These are phyloP conservation scores for Caenorhabditis sp. DNA, from an alignment of 2,888 invertebrate genomes.

Conservation along the genomic window DNA sequence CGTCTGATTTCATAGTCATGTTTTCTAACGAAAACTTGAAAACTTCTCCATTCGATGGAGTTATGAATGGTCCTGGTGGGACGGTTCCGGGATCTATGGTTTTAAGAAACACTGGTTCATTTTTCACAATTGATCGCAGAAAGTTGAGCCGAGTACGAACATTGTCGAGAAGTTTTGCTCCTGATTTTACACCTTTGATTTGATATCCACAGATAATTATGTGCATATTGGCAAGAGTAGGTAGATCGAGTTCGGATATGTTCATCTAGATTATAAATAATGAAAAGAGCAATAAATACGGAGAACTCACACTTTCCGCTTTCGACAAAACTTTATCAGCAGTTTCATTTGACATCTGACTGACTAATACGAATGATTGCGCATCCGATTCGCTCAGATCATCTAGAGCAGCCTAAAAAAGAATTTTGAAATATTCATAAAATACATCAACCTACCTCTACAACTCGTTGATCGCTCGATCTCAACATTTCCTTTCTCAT, in stretches of 20 bases:
- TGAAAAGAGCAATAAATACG: not conserved
- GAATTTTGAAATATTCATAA: not conserved
- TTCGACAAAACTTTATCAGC: conserved; percentile 28
- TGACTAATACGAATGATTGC: conserved; percentile 25
- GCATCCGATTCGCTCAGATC: conserved; percentile 31
- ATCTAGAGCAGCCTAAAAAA: conserved; percentile 34
- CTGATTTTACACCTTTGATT: conserved; percentile 17
- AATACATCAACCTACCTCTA: conserved; percentile 10
- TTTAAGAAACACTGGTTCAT: conserved; percentile 13
- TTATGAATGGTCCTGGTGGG: not conserved
- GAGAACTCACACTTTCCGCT: conserved; percentile 23
- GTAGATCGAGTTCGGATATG: conserved; percentile 6
- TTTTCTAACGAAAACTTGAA: conserved; percentile 1
- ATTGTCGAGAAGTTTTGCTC: conserved; percentile 11
- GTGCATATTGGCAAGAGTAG: conserved; percentile 20
- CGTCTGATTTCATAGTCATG: not conserved
- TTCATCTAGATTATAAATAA: conserved; percentile 16
- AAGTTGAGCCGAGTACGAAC: conserved; percentile 1
- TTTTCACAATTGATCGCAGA: not conserved
- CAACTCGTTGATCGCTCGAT: conserved; percentile 26
- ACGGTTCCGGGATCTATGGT: not conserved
- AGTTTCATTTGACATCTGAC: conserved; percentile 33
- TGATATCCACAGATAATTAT: conserved; percentile 27
- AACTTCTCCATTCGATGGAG: not conserved
- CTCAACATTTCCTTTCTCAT: conserved; percentile 34